phyloP scores from a whole-genome alignment of 2,888 invertebrate genomes.

The Zaprionus lineosus region DNA sequence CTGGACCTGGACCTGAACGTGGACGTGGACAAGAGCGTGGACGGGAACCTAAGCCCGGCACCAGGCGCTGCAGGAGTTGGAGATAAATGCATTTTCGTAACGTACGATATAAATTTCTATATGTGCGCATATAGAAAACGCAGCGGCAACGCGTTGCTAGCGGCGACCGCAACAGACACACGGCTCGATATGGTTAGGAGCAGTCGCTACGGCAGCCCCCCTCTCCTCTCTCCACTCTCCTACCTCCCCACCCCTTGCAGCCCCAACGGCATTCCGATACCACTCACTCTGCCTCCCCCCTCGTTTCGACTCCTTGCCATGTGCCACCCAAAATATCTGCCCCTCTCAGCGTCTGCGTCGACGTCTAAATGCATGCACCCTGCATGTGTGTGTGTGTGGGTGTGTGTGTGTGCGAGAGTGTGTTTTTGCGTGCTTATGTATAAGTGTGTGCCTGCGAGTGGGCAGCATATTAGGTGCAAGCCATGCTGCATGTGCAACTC shows the following conservation, averaged over 20 bases:
- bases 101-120: conserved; percentile 62
- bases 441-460: conserved; percentile 23
- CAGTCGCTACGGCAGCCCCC: too few relatives aligned
- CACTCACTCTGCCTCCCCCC: too few relatives aligned
- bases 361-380: background rate
- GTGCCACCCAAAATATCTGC: conserved; percentile 5
- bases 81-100: conserved; percentile 79
- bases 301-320: too few relatives aligned
- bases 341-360: conserved; percentile 4
- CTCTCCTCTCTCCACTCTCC: conserved; percentile 7
- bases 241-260: background rate
- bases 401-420: conserved; percentile 20
- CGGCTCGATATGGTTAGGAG: conserved; percentile 70
- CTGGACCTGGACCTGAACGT: too few relatives aligned
- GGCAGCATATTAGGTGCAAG: conserved; percentile 67
- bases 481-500: conserved; percentile 67
- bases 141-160: conserved; percentile 72
- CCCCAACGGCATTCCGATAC: background rate
- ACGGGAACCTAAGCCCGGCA: too few relatives aligned
- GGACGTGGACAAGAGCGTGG: too few relatives aligned
- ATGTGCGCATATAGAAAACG: conserved; percentile 56
- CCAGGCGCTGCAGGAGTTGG: conserved; percentile 60
- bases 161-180: conserved; percentile 77
- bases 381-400: conserved; percentile 2
- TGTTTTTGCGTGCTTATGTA: conserved; percentile 13